Evolutionary conservation across 2,888 invertebrate species (phyloP), one percentile per base, ranked within the genome.

Genomic region (Ophraella communa): DNA sequence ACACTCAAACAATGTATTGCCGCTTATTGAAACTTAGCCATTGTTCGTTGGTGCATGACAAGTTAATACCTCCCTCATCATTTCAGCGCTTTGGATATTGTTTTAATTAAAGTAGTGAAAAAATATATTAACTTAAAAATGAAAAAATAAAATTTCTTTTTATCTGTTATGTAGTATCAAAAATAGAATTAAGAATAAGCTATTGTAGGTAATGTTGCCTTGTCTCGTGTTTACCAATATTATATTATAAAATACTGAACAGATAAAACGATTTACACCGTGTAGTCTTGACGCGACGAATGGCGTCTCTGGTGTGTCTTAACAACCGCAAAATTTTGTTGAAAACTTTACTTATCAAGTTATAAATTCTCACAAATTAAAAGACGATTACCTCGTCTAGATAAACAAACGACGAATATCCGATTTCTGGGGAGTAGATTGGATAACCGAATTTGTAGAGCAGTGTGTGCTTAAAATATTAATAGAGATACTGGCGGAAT

Each of bases 401-500:
- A 73, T 75, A 76, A 76, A 78, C 74, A 76, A 71, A 71, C 68
- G 69, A 74, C 73, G 73, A 73, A 69, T 73, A 71, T 73, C 71
- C 71, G 74, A 76, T 74, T 71, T 69, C 72, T 69, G 59, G 35
- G 64, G 58, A 64, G 70, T 73, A 71, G 62, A 70, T 68, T 49
- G 70, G 72, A 65, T 70, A 73, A 72, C 69, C 69, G 64, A 68
- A 70, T 67, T 71, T 57, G 64, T 59, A 56, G 71, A 58, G 70
- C 70, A 59, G 70, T 72, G 68, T 73, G 72, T 77, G 76, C 75
- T 76, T 75, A 77, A 77, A 76, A 77, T 76, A 77, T 78, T 76
- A 75, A 73, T 74, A 72, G 73, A 71, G 72, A 73, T 70, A 72
- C 73, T 67, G 64, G 56, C 64, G 73, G 74, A 76, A 73, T 76